Conservation (phyloP, 2,888 invertebrate genomes). For the Rotaria socialis region DNA sequence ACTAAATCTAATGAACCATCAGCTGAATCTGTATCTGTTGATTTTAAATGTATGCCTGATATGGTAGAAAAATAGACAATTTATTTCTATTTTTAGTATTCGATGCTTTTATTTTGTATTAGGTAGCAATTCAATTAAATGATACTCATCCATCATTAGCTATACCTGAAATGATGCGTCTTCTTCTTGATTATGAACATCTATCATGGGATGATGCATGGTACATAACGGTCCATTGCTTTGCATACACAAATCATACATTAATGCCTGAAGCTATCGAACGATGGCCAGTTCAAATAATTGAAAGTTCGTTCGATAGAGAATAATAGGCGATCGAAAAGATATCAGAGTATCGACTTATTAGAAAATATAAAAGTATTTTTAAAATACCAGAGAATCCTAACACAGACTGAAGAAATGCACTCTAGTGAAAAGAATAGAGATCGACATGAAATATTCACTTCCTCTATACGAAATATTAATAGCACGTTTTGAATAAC, state of each 20-base stretch:
- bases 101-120: neutral
- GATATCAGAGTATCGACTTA: too few species aligned
- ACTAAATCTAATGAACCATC: slow-evolving; percentile 76
- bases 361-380: too few species aligned
- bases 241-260: slow-evolving; percentile 98
- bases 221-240: slow-evolving; percentile 77
- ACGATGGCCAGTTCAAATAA: slow-evolving; percentile 80
- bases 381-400: too few species aligned
- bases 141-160: slow-evolving; percentile 97
- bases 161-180: slow-evolving; percentile 90
- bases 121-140: slow-evolving; percentile 86
- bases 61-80: slow-evolving; percentile 62
- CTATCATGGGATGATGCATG: slow-evolving; percentile 85
- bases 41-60: slow-evolving; percentile 82
- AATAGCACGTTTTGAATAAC: too few species aligned
- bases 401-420: too few species aligned
- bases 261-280: slow-evolving; percentile 94
- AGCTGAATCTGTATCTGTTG: slow-evolving; percentile 72
- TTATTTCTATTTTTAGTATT: neutral
- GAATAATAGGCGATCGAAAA: neutral
- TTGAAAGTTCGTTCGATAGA: slow-evolving; percentile 63
- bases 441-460: too few species aligned
- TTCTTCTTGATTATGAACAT: slow-evolving; percentile 85
- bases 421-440: too few species aligned
- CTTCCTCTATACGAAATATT: too few species aligned